phyloP scores from a whole-genome alignment of 2,888 invertebrate species.

The Erebia palarica region DNA sequence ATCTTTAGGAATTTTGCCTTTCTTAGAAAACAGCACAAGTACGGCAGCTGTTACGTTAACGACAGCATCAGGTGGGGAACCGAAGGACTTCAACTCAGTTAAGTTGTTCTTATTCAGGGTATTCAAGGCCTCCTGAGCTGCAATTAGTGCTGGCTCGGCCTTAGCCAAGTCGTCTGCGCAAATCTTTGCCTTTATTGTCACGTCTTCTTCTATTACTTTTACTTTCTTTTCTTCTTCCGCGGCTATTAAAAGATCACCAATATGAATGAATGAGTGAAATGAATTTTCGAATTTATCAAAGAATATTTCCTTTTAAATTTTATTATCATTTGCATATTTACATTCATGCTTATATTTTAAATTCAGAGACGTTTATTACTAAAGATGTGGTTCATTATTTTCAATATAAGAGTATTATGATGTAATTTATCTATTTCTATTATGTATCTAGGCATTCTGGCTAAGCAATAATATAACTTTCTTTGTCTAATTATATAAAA shows the following conservation, averaged over 20 bases:
- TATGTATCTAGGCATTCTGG: neutral
- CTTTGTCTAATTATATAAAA: neutral
- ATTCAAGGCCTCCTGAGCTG: slow-evolving; percentile 95
- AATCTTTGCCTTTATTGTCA: slow-evolving; percentile 90
- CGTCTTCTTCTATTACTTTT: slow-evolving; percentile 93
- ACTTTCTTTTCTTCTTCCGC: slow-evolving; percentile 95
- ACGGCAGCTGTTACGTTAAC: slow-evolving; percentile 94
- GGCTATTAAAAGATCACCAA: slow-evolving; percentile 59
- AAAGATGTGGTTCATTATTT: too few relatives aligned
- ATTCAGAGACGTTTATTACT: neutral
- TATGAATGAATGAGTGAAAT: too few relatives aligned
- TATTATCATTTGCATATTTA: too few relatives aligned
- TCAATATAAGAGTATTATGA: too few relatives aligned
- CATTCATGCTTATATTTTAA: neutral
- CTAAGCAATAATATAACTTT: neutral
- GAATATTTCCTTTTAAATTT: too few relatives aligned
- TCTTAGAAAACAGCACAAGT: slow-evolving; percentile 90
- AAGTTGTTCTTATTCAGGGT: slow-evolving; percentile 96
- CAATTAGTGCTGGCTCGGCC: slow-evolving; percentile 94
- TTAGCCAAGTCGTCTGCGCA: slow-evolving; percentile 95
- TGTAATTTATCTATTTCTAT: neutral
- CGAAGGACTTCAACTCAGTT: slow-evolving; percentile 97
- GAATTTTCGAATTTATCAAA: too few relatives aligned
- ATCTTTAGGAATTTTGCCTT: slow-evolving; percentile 94
- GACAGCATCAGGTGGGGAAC: slow-evolving; percentile 94